A percentile compares a stretch with the other conserved stretches of the same genome.
These are phyloP conservation scores for Choloepus hoffmanni DNA, from an alignment of 2,113 vertebrate genomes.

Conservation along the genomic window DNA sequence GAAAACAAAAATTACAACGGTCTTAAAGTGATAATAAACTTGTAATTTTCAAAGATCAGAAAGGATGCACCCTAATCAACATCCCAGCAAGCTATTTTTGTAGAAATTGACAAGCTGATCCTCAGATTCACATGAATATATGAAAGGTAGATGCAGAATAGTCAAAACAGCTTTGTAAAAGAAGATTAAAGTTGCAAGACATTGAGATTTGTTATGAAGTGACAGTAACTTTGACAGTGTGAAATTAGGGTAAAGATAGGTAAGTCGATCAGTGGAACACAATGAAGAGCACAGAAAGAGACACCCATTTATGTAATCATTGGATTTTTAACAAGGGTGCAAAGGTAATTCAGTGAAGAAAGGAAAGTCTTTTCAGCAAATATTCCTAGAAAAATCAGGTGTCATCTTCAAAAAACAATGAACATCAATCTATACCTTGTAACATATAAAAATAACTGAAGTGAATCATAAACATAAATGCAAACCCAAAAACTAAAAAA, in stretches of 20 bases:
- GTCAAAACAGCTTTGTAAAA: neutral
- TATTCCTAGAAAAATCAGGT: constrained; percentile 37
- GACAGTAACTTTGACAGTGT: neutral
- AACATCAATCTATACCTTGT: neutral
- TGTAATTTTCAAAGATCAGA: constrained; percentile 29
- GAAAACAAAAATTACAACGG: neutral
- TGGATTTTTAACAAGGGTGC: constrained; percentile 25
- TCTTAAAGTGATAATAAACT: neutral
- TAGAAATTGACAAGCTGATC: neutral
- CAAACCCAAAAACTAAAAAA: neutral
- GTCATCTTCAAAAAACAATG: neutral
- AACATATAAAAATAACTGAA: constrained; percentile 28
- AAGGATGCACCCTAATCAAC: neutral
- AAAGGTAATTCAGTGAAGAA: neutral
- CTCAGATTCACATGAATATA: constrained; percentile 11
- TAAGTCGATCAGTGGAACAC: neutral
- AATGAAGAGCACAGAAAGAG: neutral
- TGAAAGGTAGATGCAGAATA: neutral
- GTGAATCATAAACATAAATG: neutral
- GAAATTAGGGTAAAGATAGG: neutral
- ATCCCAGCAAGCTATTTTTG: neutral
- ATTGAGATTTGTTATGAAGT: constrained; percentile 29
- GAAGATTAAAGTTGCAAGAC: neutral
- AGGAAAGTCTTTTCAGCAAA: constrained; percentile 4
- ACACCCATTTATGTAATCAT: neutral